phyloP scores from a whole-genome alignment of 2,797 vertebrate species.

The Botia almorhae region DNA sequence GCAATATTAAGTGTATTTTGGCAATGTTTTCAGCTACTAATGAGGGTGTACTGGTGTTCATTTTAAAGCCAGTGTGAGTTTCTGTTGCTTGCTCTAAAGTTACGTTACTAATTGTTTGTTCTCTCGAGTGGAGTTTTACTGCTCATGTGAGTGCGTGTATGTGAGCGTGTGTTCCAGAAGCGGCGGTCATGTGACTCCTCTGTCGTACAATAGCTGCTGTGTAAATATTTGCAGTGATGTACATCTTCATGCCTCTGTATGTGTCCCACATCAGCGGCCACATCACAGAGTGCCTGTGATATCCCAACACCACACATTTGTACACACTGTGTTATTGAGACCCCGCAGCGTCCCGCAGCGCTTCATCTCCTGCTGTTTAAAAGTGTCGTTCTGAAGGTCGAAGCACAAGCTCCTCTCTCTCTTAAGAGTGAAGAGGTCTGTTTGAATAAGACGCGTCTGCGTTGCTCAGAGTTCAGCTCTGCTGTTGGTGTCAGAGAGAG shows the following conservation, averaged over 20 bases:
- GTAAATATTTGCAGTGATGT: conserved; percentile 61
- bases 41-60: too few species aligned
- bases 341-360: conserved; percentile 58
- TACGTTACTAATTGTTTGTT: conserved; percentile 2
- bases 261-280: conserved; percentile 24
- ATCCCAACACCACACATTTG: conserved; percentile 29
- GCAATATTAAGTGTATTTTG: too few species aligned
- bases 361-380: conserved; percentile 54
- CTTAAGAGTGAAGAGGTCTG: conserved; percentile 53
- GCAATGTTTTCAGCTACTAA: too few species aligned
- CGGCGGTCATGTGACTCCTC: conserved; percentile 46
- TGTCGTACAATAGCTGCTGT: conserved; percentile 46
- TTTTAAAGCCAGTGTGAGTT: background rate
- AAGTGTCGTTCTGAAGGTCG: conserved; percentile 59
- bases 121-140: conserved; percentile 14
- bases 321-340: conserved; percentile 41
- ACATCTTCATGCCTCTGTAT: conserved; percentile 45
- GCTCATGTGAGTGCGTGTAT: background rate
- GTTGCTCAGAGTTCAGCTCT: conserved; percentile 60
- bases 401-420: conserved; percentile 54
- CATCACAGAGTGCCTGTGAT: conserved; percentile 20
- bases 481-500: conserved; percentile 62
- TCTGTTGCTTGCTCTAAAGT: too few species aligned
- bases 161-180: conserved; percentile 9
- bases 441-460: conserved; percentile 59